Evolutionary conservation across 2,888 invertebrate species (phyloP).

Genomic region (Campopleginae sp.): DNA sequence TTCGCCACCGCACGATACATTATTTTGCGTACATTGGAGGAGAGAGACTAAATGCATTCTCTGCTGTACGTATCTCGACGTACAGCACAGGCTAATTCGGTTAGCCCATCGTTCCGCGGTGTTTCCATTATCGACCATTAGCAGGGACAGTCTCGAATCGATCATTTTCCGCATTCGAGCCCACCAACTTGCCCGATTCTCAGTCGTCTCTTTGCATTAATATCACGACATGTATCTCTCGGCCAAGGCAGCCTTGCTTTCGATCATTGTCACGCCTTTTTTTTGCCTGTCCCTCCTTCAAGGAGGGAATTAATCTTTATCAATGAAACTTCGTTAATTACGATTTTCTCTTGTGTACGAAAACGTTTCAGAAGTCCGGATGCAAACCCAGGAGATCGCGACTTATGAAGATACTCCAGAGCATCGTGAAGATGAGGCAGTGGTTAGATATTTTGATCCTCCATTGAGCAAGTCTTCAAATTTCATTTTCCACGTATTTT

Average conservation of each 20-base stretch:
- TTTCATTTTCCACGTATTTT: too few relatives aligned
- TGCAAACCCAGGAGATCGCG: not conserved
- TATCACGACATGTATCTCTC: not conserved
- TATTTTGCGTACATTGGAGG: constrained; percentile 29
- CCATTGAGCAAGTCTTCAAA: not conserved
- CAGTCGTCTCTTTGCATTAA: not conserved
- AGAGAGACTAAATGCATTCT: constrained; percentile 42
- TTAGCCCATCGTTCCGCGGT: constrained; percentile 73
- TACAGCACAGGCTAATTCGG: constrained; percentile 74
- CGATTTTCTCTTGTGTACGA: not conserved
- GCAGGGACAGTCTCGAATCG: constrained; percentile 69
- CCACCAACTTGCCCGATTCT: constrained; percentile 6
- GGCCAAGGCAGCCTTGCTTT: not conserved
- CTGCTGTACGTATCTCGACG: constrained; percentile 12
- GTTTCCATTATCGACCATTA: constrained; percentile 82
- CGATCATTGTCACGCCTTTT: not conserved
- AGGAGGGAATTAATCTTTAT: not conserved
- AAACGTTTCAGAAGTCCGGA: not conserved
- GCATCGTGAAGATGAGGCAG: not conserved
- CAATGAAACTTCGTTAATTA: not conserved
- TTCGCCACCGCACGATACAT: constrained; percentile 40
- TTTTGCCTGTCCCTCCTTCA: not conserved
- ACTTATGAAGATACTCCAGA: not conserved
- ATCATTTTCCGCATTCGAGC: constrained; percentile 50
- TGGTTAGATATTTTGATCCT: not conserved